Conservation (phyloP, 2,888 invertebrate species). For the Yponomeuta sedellus region DNA sequence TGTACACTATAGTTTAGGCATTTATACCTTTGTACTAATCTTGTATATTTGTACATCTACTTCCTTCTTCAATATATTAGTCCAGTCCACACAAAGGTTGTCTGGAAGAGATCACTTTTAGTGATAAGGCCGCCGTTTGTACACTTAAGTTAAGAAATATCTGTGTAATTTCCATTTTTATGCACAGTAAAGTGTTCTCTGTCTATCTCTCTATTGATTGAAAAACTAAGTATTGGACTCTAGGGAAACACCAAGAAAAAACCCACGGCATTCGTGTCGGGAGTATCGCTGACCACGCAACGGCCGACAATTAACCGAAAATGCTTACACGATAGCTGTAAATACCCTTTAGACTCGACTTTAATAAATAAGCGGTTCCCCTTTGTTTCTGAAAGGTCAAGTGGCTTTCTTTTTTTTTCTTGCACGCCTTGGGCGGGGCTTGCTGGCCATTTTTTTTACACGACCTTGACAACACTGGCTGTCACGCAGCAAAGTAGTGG, state of each 20-base stretch:
- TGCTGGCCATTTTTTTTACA: background rate
- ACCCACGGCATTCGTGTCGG: conserved; percentile 7
- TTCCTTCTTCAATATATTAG: too few species aligned
- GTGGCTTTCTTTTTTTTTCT: conserved; percentile 8
- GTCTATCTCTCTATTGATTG: too few species aligned
- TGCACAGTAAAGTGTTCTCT: too few species aligned
- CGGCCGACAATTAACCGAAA: conserved; percentile 10
- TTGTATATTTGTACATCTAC: too few species aligned
- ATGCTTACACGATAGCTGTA: conserved; percentile 8
- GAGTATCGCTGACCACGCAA: conserved; percentile 13
- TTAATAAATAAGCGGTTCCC: conserved; percentile 13
- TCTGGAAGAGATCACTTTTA: too few species aligned
- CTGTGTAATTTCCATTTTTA: too few species aligned
- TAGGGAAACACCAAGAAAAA: background rate
- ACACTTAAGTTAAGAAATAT: too few species aligned
- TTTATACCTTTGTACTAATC: too few species aligned
- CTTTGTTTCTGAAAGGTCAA: conserved; percentile 19
- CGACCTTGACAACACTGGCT: conserved; percentile 4
- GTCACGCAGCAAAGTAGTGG: background rate
- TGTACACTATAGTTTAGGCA: too few species aligned
- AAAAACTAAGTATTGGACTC: too few species aligned
- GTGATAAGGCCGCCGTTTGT: too few species aligned
- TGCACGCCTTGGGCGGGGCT: conserved; percentile 4
- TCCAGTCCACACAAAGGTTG: too few species aligned
- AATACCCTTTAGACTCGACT: conserved; percentile 1